phyloP scores from a whole-genome alignment of 2,797 vertebrate genomes.

The Sebastes cheni region DNA sequence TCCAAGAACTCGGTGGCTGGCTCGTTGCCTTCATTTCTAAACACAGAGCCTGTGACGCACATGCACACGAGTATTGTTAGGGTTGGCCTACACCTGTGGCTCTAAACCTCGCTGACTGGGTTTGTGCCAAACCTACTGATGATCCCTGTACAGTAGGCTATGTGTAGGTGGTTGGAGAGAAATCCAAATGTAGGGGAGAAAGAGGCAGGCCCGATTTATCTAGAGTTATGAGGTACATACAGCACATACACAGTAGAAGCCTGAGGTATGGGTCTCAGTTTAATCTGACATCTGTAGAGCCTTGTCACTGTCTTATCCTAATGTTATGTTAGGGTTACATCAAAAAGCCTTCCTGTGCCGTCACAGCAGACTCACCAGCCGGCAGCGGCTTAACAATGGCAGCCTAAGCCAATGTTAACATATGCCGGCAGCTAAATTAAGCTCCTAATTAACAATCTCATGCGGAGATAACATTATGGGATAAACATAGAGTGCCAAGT shows the following conservation, averaged over 20 bases:
- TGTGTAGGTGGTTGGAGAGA: conserved; percentile 7
- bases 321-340: conserved; percentile 51
- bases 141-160: conserved; percentile 19
- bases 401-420: conserved; percentile 81
- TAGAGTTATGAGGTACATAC: neutral
- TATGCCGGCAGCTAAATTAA: conserved; percentile 85
- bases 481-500: conserved; percentile 77
- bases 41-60: conserved; percentile 72
- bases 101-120: conserved; percentile 51
- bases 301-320: conserved; percentile 31
- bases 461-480: conserved; percentile 82
- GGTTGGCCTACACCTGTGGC: conserved; percentile 70
- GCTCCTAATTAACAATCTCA: conserved; percentile 84
- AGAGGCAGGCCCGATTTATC: neutral
- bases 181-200: neutral
- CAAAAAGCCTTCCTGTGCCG: conserved; percentile 59
- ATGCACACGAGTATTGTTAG: conserved; percentile 46
- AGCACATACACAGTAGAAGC: neutral
- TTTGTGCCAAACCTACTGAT: conserved; percentile 46
- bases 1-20: conserved; percentile 72
- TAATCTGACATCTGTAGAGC: neutral
- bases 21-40: conserved; percentile 72
- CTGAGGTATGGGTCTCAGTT: neutral
- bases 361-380: conserved; percentile 61
- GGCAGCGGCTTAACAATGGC: conserved; percentile 71